A percentile compares a stretch with the other conserved stretches of the same genome.
Evolutionary conservation across 2,888 invertebrate species (phyloP).

Genomic region (Drosophila neoperkinsi): DNA sequence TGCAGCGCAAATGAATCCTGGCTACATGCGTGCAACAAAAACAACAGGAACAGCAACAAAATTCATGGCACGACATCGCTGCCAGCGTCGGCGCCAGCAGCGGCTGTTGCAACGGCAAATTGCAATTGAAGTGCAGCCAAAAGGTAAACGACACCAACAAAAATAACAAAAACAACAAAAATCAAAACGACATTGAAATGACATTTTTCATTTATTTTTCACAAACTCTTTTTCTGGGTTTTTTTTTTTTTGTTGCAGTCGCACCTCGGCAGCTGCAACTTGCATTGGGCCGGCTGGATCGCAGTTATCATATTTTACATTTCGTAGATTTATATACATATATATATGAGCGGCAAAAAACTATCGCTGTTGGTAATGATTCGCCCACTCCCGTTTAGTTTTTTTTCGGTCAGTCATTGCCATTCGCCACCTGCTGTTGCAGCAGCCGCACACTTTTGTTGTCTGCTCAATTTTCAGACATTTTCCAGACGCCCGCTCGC

Average conservation of each 20-base stretch:
- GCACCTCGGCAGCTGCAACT: neutral
- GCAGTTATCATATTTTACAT: constrained; percentile 51
- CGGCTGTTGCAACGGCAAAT: constrained; percentile 68
- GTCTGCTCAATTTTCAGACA: constrained; percentile 78
- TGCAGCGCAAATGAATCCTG: constrained; percentile 70
- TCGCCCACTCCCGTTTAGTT: constrained; percentile 33
- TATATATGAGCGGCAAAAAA: constrained; percentile 41
- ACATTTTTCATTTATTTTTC: constrained; percentile 78
- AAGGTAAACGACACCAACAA: constrained; percentile 81
- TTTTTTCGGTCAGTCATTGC: constrained; percentile 36
- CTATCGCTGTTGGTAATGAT: constrained; percentile 50
- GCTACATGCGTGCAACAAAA: constrained; percentile 73
- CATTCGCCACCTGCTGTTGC: constrained; percentile 67
- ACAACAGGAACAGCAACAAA: constrained; percentile 18
- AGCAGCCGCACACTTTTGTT: constrained; percentile 47
- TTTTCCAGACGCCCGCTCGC: constrained; percentile 77
- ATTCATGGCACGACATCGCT: constrained; percentile 39
- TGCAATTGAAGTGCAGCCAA: constrained; percentile 79
- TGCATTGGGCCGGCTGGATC: constrained; percentile 9
- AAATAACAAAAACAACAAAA: constrained; percentile 37
- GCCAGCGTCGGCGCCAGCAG: constrained; percentile 30
- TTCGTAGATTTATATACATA: constrained; percentile 2
- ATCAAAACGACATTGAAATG: constrained; percentile 82
- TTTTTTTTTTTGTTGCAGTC: neutral
- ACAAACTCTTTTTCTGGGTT: constrained; percentile 31